These are phyloP conservation scores for Dicerorhinus sumatrensis DNA, from an alignment of 2,113 vertebrate genomes.

Conservation along the genomic window DNA sequence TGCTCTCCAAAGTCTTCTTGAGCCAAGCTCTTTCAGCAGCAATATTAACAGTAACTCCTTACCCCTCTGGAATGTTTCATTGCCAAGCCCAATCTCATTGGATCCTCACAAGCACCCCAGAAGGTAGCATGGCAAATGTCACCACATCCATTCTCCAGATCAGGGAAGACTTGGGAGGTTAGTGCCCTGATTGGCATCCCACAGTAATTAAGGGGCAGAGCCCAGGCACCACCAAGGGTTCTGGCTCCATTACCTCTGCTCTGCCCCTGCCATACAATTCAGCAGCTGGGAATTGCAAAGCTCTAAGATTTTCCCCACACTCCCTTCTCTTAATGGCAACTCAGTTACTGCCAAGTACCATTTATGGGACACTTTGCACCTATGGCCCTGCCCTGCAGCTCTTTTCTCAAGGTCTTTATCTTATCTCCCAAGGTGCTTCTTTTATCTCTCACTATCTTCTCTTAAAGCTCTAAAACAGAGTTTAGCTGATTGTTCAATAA, in stretches of 20 bases:
- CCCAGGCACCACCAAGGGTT: neutral
- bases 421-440: neutral
- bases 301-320: neutral
- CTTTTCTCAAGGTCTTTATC: neutral
- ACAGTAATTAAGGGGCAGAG: neutral
- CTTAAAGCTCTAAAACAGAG: neutral
- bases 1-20: neutral
- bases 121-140: neutral
- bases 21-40: neutral
- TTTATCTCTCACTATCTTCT: slow-evolving; percentile 3
- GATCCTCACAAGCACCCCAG: neutral
- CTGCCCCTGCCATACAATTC: neutral
- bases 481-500: neutral
- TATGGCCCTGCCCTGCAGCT: neutral
- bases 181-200: neutral
- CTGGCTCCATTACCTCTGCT: neutral
- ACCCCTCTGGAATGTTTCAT: neutral
- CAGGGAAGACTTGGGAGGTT: neutral
- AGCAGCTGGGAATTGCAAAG: neutral
- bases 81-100: neutral
- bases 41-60: neutral
- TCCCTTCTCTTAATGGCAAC: neutral
- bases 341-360: neutral
- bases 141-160: neutral
- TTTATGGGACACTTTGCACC: neutral